Conservation (phyloP, 2,113 vertebrate genomes). For the Entomyzon cyanotis region DNA sequence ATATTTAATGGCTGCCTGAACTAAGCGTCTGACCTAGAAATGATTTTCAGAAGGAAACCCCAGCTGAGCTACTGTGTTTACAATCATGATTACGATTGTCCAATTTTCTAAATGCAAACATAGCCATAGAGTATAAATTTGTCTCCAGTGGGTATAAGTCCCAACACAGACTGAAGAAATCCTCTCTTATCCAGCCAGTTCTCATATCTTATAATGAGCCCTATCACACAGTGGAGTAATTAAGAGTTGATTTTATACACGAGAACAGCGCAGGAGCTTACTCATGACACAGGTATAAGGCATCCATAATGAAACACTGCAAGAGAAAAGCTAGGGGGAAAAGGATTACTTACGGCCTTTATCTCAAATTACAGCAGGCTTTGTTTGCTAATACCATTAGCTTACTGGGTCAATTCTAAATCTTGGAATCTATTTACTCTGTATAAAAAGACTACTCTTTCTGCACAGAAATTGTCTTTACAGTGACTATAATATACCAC, state of each 20-base stretch:
- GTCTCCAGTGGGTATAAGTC: slow-evolving; percentile 27
- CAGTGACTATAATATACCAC: neutral
- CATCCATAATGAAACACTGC: slow-evolving; percentile 12
- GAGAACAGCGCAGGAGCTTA: slow-evolving; percentile 10
- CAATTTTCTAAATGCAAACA: slow-evolving; percentile 65
- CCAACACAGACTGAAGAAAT: slow-evolving; percentile 25
- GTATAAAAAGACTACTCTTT: neutral
- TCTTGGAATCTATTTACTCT: neutral
- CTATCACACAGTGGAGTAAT: slow-evolving; percentile 41
- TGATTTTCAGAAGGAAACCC: slow-evolving; percentile 55
- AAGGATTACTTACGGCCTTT: slow-evolving; percentile 2
- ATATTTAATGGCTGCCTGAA: slow-evolving; percentile 8
- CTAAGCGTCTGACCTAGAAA: slow-evolving; percentile 63
- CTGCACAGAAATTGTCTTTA: neutral
- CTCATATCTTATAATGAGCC: slow-evolving; percentile 55
- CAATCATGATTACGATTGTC: slow-evolving; percentile 22
- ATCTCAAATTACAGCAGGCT: slow-evolving; percentile 37
- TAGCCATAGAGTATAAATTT: slow-evolving; percentile 13
- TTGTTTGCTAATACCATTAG: slow-evolving; percentile 36
- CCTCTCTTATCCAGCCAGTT: slow-evolving; percentile 39
- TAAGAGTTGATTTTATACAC: slow-evolving; percentile 27
- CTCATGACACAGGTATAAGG: neutral
- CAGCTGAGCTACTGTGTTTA: slow-evolving; percentile 59
- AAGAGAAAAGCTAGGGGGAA: neutral
- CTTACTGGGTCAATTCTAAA: neutral